Evolutionary conservation across 2,888 invertebrate species (phyloP).

Genomic region (Artemia sinica): DNA sequence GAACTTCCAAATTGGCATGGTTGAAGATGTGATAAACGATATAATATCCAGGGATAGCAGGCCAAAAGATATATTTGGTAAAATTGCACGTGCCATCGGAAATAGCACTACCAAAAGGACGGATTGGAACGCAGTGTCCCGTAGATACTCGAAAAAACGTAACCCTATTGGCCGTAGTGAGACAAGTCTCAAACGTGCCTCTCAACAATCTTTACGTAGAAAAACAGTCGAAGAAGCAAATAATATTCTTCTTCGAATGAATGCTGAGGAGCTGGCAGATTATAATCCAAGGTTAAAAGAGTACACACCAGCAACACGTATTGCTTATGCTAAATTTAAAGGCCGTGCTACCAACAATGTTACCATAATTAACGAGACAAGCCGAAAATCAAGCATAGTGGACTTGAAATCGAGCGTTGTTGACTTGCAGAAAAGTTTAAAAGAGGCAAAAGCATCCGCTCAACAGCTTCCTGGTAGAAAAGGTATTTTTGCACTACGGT

Average conservation of each 20-base stretch:
- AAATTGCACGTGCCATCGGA: constrained; percentile 63
- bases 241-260: constrained; percentile 39
- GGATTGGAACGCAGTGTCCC: constrained; percentile 68
- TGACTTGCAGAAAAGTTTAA: neutral
- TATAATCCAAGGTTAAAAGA: constrained; percentile 60
- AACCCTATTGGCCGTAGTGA: constrained; percentile 66
- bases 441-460: neutral
- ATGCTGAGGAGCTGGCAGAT: constrained; percentile 46
- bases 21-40: constrained; percentile 60
- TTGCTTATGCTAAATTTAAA: constrained; percentile 77
- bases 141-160: constrained; percentile 39
- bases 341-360: constrained; percentile 29
- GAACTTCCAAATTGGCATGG: constrained; percentile 76
- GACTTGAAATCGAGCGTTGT: neutral
- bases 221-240: constrained; percentile 42
- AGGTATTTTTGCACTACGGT: too few relatives aligned
- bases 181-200: constrained; percentile 42
- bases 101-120: constrained; percentile 39
- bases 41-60: constrained; percentile 48
- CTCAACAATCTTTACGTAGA: constrained; percentile 49
- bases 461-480: neutral
- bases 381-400: neutral
- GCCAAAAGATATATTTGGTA: constrained; percentile 55
- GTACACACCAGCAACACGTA: constrained; percentile 56
- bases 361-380: neutral